Conservation (phyloP, 2,113 vertebrate genomes). For the Chaetodon trifascialis region DNA sequence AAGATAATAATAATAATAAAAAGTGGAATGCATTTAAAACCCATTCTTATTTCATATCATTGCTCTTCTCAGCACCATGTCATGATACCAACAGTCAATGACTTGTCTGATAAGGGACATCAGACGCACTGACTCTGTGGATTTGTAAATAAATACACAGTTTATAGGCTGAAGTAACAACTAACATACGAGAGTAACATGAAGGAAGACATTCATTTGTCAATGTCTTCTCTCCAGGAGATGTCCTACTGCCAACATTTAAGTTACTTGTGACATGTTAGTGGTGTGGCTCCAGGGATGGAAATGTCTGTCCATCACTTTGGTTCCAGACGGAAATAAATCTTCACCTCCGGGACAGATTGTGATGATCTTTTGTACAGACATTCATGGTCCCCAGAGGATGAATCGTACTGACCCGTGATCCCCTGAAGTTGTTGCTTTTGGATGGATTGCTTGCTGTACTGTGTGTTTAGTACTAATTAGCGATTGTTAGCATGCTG, state of each 20-base stretch:
- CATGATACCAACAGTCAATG: constrained; percentile 2
- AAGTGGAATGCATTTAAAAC: not conserved
- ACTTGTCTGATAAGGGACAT: not conserved
- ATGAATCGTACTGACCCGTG: too few relatives aligned
- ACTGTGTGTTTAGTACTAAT: too few relatives aligned
- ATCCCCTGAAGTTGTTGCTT: too few relatives aligned
- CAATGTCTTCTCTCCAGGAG: not conserved
- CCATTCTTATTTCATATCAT: not conserved
- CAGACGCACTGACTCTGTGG: constrained; percentile 21
- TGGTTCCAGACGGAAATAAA: too few relatives aligned
- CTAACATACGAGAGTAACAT: not conserved
- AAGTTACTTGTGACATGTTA: not conserved
- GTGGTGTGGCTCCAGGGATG: too few relatives aligned
- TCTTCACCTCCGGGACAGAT: too few relatives aligned
- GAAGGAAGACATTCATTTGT: not conserved
- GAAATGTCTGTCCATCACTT: too few relatives aligned
- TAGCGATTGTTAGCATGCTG: too few relatives aligned
- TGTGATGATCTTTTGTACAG: too few relatives aligned
- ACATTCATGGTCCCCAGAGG: too few relatives aligned
- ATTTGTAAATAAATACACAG: not conserved
- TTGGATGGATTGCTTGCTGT: too few relatives aligned
- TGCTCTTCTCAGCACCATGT: not conserved
- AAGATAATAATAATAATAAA: not conserved
- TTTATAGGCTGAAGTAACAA: not conserved
- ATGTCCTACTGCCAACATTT: not conserved